Evolutionary conservation across 2,113 vertebrate genomes (phyloP), one percentile per base, ranked within the genome.

Genomic region (Scopus umbretta): DNA sequence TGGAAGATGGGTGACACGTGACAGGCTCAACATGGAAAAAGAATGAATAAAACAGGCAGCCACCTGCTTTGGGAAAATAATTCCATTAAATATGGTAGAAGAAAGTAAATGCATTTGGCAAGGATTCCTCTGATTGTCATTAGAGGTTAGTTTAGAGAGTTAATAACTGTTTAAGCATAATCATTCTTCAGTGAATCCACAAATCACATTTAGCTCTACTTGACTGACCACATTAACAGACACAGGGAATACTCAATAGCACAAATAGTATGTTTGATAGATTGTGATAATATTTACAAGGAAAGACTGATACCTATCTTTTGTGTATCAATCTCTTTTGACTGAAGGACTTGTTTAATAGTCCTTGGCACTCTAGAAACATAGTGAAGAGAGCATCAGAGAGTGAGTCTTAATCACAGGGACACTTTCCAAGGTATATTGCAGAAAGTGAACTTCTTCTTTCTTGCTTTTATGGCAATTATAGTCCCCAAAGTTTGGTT

Each of bases 271-370:
- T 27, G 10, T 70, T 94, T 94, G 71, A 82, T 68, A 82, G 43
- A 86, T 58, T 73, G 22, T 36, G 32, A 56, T 78, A 78, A 82
- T 65, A 83, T 86, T 93, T 88, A 80, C 43, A 78, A 93, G 27
- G 63, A 47, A 90, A 94, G 43, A 50, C 45, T 21, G 16, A 42
- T 50, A 58, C 13, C 10, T 73, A 11, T 61, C 75, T 95, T 56
- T 73, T 56, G 8, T 78, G 19, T 92, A 92, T 95, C 88, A 91
- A 91, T 92, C 86, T 86, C 21, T 88, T 95, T 91, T 91, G 63
- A 81, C 67, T 47, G 81, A 91, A 85, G 40, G 67, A 45, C 67
- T 87, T 72, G 34, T 89, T 95, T 84, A 92, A 88, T 71, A 87
- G 68, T 56, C 50, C 63, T 85, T 86, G 30, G 53, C 43, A 86